These are phyloP conservation scores for Hepsetus odoe DNA, from an alignment of 2,113 vertebrate species.

Conservation along the genomic window DNA sequence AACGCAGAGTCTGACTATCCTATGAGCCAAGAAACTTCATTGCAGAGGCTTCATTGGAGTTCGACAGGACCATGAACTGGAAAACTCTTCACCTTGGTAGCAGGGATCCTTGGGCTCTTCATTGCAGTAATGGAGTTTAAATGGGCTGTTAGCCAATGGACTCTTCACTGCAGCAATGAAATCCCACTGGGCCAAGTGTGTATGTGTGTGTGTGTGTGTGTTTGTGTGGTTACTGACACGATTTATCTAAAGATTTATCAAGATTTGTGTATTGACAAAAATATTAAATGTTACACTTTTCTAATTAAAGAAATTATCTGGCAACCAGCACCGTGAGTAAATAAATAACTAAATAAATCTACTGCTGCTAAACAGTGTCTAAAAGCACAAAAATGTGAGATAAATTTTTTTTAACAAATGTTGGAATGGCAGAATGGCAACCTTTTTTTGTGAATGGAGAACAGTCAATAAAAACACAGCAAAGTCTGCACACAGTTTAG, in stretches of 20 bases:
- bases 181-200: too few species aligned
- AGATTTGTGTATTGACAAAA: slow-evolving; percentile 1
- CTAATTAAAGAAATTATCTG: neutral
- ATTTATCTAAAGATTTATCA: neutral
- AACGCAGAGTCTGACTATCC: too few species aligned
- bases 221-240: too few species aligned
- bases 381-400: slow-evolving; percentile 58
- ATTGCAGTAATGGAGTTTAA: too few species aligned
- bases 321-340: slow-evolving; percentile 9
- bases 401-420: slow-evolving; percentile 56
- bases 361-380: slow-evolving; percentile 61
- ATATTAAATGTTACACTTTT: neutral
- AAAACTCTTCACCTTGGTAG: too few species aligned
- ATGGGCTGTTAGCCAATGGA: too few species aligned
- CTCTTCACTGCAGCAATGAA: too few species aligned
- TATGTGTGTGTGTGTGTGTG: too few species aligned
- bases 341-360: slow-evolving; percentile 25
- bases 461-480: slow-evolving; percentile 54
- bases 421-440: slow-evolving; percentile 50
- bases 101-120: too few species aligned
- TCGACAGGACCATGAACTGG: too few species aligned
- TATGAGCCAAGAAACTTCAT: too few species aligned
- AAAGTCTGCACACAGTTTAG: slow-evolving; percentile 48
- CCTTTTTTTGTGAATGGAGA: slow-evolving; percentile 67
- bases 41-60: too few species aligned